Evolutionary conservation across 2,888 invertebrate genomes (phyloP), one percentile per base, ranked within the genome.

Genomic region (Phytoseiulus persimilis): DNA sequence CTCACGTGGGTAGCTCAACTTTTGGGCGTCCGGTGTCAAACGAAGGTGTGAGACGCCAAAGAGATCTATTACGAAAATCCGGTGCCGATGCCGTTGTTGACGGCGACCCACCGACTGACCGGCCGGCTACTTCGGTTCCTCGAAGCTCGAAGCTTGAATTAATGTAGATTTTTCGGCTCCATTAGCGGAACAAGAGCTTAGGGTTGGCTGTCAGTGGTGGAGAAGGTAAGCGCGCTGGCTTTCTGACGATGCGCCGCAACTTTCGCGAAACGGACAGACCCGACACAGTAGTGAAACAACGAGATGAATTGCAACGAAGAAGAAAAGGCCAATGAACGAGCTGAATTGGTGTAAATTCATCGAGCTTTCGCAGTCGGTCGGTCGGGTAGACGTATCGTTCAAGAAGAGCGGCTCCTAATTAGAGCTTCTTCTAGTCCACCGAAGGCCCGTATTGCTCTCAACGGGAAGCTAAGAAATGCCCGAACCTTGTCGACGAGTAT

Each of bases 1-100:
- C 18, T 65, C 65, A 65, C 65, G 65, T 65, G 65, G 65, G 65
- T 18, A 65, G 65, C 18, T 65, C 65, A 65, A 65, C 65, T 65
- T 65, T 65, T 65, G 65, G 65, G 65, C 65, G 65, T 65, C 65
- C 65, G 65, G 65, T 65, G 65, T 65, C 65, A 65, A 65, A 65
- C 65, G 65, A 65, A 65, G 65, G 65, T 65, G 65, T 65, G 65
- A 65, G 65, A 65, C 65, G 65, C 65, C 65, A 65, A 65, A 65
- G 65, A 65, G 65, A 65, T 65, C 65, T 65, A 65, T 65, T 65
- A 65, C 65, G 65, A 23, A 23, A 28, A 23, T 65, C 18, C 65
- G 65, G 65, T 65, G 65, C 65, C 65, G 65, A 65, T 28, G 65
- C 14, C 65, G 28, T 14, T 28, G 28, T 65, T 28, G 65, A 28